These are phyloP conservation scores for Hirtodrosophila histrioides DNA, from an alignment of 2,888 invertebrate species.

Conservation along the genomic window DNA sequence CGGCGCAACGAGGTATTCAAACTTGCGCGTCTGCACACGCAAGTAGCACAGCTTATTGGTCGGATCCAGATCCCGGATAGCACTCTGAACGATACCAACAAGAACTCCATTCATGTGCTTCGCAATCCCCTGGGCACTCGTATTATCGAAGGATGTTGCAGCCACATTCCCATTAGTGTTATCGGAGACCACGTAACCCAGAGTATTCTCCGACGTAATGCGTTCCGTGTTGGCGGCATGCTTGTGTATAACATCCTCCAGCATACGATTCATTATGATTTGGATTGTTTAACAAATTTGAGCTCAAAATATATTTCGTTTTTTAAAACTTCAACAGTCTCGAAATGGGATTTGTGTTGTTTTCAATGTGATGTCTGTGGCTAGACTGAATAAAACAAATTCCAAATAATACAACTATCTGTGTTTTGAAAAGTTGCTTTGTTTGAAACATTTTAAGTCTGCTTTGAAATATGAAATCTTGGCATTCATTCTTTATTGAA, in stretches of 20 bases:
- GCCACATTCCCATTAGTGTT: slow-evolving; percentile 69
- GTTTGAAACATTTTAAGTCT: background rate
- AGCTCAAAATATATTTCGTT: background rate
- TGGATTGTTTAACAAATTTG: background rate
- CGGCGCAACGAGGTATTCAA: slow-evolving; percentile 81
- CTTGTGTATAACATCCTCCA: slow-evolving; percentile 73
- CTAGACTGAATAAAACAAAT: background rate
- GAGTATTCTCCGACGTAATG: slow-evolving; percentile 71
- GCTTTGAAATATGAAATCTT: no score
- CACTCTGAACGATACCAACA: slow-evolving; percentile 74
- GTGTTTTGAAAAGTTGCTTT: background rate
- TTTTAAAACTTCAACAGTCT: background rate
- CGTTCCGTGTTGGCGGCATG: slow-evolving; percentile 76
- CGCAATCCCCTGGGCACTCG: slow-evolving; percentile 76
- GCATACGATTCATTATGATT: slow-evolving; percentile 52
- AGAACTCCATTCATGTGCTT: slow-evolving; percentile 73
- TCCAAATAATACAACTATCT: background rate
- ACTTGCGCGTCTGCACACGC: slow-evolving; percentile 81
- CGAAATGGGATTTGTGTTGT: background rate
- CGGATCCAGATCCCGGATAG: slow-evolving; percentile 81
- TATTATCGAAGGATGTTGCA: slow-evolving; percentile 80
- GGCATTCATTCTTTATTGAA: no score
- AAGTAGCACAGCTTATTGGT: slow-evolving; percentile 79
- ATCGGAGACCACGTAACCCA: slow-evolving; percentile 76
- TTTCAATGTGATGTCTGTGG: slow-evolving; percentile 1